These are phyloP conservation scores for Oikopleura dioica DNA, from an alignment of 23 tunicate species.

Conservation along the genomic window DNA sequence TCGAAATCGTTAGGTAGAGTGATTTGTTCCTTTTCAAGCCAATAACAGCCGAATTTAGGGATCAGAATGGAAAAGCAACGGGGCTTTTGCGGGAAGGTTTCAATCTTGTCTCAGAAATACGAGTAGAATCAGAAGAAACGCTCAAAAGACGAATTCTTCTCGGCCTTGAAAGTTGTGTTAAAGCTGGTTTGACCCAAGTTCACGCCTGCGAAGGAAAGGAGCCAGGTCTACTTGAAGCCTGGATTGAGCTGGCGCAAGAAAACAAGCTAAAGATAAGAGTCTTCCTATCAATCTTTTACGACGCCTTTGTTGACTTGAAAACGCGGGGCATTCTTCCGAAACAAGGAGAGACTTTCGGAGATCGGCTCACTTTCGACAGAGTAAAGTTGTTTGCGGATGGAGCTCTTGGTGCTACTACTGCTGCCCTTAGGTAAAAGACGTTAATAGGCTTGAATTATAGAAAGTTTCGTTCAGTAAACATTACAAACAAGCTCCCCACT, in stretches of 20 bases:
- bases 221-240: conserved; percentile 39
- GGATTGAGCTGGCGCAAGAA: conserved; percentile 31
- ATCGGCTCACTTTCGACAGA: conserved; percentile 21
- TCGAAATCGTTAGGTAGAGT: not conserved
- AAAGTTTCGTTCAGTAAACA: not conserved
- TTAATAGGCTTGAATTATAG: too few relatives aligned
- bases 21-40: too few relatives aligned
- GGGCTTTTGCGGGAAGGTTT: conserved; percentile 40
- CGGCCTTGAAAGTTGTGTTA: conserved; percentile 29
- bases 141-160: conserved; percentile 6
- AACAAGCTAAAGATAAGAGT: conserved; percentile 24
- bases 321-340: conserved; percentile 13
- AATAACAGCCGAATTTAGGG: too few relatives aligned
- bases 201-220: conserved; percentile 31
- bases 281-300: conserved; percentile 16
- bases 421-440: conserved; percentile 25
- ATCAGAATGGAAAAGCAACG: conserved; percentile 21
- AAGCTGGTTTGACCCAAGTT: conserved; percentile 50
- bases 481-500: too few relatives aligned
- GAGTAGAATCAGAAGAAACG: conserved; percentile 16
- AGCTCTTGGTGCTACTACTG: conserved; percentile 57
- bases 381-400: conserved; percentile 75
- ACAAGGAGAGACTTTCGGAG: conserved; percentile 15
- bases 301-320: conserved; percentile 4
- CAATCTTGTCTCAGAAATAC: conserved; percentile 6